Percentiles rank a stretch among this genome's conserved stretches.
phyloP scores from a whole-genome alignment of 37 sponge, comb jelly and placozoan species.

The Corticium candelabrum region DNA sequence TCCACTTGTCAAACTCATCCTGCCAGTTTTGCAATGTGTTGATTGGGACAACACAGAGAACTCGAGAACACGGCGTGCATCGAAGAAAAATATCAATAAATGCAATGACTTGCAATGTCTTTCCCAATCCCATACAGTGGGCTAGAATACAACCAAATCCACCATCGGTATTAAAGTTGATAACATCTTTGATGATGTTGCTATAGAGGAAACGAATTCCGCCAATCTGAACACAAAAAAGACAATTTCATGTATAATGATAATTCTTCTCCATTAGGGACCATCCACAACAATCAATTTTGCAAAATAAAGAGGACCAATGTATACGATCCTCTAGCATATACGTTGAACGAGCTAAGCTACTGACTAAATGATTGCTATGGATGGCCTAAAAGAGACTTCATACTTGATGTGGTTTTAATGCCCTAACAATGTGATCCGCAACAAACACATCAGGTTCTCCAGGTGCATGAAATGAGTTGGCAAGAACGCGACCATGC shows the following conservation, averaged over 20 bases:
- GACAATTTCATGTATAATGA: too few species aligned
- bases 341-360: too few species aligned
- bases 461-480: slow-evolving; percentile 48
- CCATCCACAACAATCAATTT: not conserved
- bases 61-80: slow-evolving; percentile 55
- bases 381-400: too few species aligned
- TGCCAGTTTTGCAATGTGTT: slow-evolving; percentile 96
- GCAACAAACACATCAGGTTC: slow-evolving; percentile 73
- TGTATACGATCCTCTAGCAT: not conserved
- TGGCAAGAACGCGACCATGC: slow-evolving; percentile 53
- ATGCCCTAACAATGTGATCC: slow-evolving; percentile 51
- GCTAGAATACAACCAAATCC: slow-evolving; percentile 98
- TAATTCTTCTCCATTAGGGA: too few species aligned
- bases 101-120: slow-evolving; percentile 87
- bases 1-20: slow-evolving; percentile 83
- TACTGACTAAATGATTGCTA: too few species aligned
- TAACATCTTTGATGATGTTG: slow-evolving; percentile 74
- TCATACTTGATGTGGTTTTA: slow-evolving; percentile 84
- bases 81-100: slow-evolving; percentile 84
- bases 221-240: slow-evolving; percentile 47
- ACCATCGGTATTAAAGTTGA: slow-evolving; percentile 23
- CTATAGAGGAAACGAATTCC: slow-evolving; percentile 92
- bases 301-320: not conserved
- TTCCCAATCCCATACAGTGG: slow-evolving; percentile 98
- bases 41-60: slow-evolving; percentile 85